phyloP scores from a whole-genome alignment of 2,113 vertebrate species.

The Rhea americana region DNA sequence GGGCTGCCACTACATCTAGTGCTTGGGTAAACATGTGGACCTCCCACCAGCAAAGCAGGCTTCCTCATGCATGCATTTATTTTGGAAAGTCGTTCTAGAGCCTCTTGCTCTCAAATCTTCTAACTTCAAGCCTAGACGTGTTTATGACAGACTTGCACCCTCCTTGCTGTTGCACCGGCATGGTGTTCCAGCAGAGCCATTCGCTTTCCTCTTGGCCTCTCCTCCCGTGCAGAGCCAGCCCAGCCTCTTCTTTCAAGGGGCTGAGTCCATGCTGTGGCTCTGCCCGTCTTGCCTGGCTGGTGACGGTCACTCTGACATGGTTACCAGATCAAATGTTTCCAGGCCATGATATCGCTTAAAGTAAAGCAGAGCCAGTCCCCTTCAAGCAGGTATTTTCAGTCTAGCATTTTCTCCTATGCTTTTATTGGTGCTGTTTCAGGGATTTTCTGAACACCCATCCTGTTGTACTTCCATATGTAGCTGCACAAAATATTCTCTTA shows the following conservation, averaged over 20 bases:
- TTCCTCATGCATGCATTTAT: not conserved
- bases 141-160: not conserved
- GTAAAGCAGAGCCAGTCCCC: no score
- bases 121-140: not conserved
- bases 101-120: not conserved
- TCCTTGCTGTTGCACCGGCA: not conserved
- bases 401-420: not conserved
- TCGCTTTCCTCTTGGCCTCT: fast-evolving
- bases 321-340: not conserved
- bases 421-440: not conserved
- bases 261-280: no score
- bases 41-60: not conserved
- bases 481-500: not conserved
- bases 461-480: not conserved
- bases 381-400: not conserved
- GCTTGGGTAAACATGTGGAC: not conserved
- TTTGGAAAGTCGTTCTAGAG: not conserved
- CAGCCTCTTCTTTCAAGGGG: not conserved
- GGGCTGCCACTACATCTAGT: not conserved
- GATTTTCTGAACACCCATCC: not conserved
- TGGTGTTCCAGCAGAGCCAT: not conserved
- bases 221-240: not conserved
- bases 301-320: no score
- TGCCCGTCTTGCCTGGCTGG: no score
- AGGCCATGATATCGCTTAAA: not conserved